Base-by-base conservation (phyloP, 1,140 invertebrate genomes). In the Bombus pyrosoma region DNA sequence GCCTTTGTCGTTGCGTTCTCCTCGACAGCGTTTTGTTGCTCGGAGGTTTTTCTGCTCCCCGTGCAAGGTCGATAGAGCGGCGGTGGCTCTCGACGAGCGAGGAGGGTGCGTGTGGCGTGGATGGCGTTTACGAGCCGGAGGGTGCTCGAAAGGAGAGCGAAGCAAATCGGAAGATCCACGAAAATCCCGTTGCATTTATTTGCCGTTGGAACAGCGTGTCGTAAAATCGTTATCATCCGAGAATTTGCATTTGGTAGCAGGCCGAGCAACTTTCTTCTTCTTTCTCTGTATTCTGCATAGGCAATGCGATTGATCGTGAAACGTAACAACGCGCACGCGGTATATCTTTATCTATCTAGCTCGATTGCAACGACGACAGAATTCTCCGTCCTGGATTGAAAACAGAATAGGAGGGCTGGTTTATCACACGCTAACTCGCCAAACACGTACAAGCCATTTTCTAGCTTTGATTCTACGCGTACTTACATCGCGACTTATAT, bases 41-140 rank as follows among this genome's bases (percentile, higher is more conserved):
- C 34, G 47, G 0, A 41, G 39, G 12, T 37, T 43, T 10, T 37
- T 53, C n/a, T 5, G 13, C 8, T 13, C 22, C 25, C 22, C n/a
- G 0, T 6, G 57, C 18, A 47, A 75, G 57, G 57, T 82, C 81
- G 80, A 74, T 62, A 74, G n/a, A n/a, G n/a, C n/a, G 12, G 8
- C 47, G 18, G 43, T 22, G 66, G 37, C 13, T 34, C 37, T 34
- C 13, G n/a, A 12, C 25, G 18, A 53, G 22, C 10, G 10, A 62
- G 69, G 3, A 53, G 81, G 74, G 74, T 57, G 62, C 43, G 43
- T 53, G 43, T 28, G 9, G 18, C 34, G 34, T 28, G 32, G 43
- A 69, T 43, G 62, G 69, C 81, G 57, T 83, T 83, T 57, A 78
- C 43, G 74, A 57, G 22, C 3, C 13, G 22, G 28, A 34, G 74